Percentiles rank a stretch among this genome's conserved stretches.
Evolutionary conservation across 2,888 invertebrate species (phyloP).

Genomic region (Lottia gigantea): DNA sequence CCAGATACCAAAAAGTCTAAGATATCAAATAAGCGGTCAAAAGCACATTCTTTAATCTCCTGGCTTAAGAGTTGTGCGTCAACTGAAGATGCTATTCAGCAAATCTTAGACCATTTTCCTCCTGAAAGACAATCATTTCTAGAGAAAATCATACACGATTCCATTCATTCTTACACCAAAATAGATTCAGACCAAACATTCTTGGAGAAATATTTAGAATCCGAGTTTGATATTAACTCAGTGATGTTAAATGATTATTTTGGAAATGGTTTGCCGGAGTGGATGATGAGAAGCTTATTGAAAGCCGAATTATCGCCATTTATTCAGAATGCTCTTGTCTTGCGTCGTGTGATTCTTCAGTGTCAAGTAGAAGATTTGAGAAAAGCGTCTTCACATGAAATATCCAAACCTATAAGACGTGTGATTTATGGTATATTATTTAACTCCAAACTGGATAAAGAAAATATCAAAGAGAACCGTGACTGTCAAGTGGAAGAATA

Average conservation of each 20-base stretch:
- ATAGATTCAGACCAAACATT: slow-evolving; percentile 30
- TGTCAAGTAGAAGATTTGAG: slow-evolving; percentile 59
- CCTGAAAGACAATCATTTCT: slow-evolving; percentile 38
- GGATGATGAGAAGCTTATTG: slow-evolving; percentile 77
- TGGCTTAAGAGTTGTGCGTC: slow-evolving; percentile 73
- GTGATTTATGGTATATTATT: slow-evolving; percentile 60
- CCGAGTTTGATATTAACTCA: slow-evolving; percentile 1
- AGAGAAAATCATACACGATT: slow-evolving; percentile 44
- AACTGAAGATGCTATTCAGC: slow-evolving; percentile 72
- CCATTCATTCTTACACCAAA: slow-evolving; percentile 56
- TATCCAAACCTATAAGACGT: slow-evolving; percentile 50
- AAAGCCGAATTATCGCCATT: slow-evolving; percentile 75
- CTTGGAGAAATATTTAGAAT: not conserved
- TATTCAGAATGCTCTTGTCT: slow-evolving; percentile 71
- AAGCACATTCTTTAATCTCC: slow-evolving; percentile 77
- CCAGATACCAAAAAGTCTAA: slow-evolving; percentile 48
- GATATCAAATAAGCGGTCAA: slow-evolving; percentile 70
- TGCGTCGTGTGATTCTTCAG: slow-evolving; percentile 56
- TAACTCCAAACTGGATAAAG: not conserved
- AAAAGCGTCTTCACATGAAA: slow-evolving; percentile 46
- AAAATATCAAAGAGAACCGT: not conserved
- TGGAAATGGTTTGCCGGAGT: slow-evolving; percentile 70
- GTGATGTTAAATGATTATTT: slow-evolving; percentile 31
- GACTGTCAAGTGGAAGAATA: not conserved
- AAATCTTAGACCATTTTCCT: slow-evolving; percentile 68